Evolutionary conservation across 2,797 vertebrate species (phyloP).

Genomic region (Lateolabrax maculatus): DNA sequence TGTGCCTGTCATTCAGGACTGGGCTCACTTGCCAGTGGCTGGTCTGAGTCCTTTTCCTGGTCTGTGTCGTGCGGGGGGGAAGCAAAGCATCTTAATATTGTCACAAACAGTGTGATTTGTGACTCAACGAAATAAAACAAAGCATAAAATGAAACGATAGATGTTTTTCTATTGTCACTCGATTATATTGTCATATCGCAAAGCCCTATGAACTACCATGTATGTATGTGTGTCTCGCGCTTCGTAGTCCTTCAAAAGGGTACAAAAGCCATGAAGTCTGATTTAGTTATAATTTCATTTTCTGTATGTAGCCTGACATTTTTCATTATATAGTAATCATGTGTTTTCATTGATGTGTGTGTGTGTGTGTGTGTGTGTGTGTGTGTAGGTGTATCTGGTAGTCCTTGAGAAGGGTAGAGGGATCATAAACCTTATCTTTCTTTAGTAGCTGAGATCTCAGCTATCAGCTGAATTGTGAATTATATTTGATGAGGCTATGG

Average conservation of each 20-base stretch:
- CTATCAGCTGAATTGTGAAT: constrained; percentile 61
- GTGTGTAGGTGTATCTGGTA: constrained; percentile 31
- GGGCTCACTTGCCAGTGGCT: too few species aligned
- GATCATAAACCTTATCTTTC: constrained; percentile 58
- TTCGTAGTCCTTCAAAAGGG: constrained; percentile 49
- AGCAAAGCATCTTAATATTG: too few species aligned
- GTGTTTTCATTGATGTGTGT: constrained; percentile 27
- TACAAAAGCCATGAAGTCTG: constrained; percentile 38
- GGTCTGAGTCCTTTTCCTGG: too few species aligned
- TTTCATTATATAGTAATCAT: constrained; percentile 48
- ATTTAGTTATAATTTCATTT: constrained; percentile 30
- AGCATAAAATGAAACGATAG: too few species aligned
- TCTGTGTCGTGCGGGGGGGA: too few species aligned
- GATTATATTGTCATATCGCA: too few species aligned
- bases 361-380: constrained; percentile 1
- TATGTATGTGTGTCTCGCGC: not conserved
- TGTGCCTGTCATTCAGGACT: too few species aligned
- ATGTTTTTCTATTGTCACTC: too few species aligned
- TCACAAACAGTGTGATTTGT: too few species aligned
- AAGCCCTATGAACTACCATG: not conserved
- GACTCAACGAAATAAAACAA: too few species aligned
- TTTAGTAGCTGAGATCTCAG: constrained; percentile 40
- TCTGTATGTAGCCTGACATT: constrained; percentile 45
- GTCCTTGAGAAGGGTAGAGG: constrained; percentile 73
- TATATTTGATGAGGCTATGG: constrained; percentile 63